Conservation (phyloP, 23 tunicate genomes). For the Phallusia fumigata region DNA sequence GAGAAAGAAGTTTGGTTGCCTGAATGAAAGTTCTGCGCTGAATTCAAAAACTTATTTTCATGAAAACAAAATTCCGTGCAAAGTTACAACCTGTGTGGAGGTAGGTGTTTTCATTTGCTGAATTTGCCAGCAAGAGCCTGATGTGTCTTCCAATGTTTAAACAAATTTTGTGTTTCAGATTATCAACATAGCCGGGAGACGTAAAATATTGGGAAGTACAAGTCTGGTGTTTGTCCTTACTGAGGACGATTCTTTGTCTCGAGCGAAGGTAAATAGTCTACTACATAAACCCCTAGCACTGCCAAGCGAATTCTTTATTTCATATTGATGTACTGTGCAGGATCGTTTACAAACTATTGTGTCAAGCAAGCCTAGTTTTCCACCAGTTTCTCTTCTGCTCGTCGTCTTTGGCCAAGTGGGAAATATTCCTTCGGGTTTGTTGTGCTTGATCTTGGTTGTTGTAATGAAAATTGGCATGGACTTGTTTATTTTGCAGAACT, state of each 20-base stretch:
- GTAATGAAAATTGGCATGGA: not conserved
- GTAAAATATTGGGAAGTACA: constrained; percentile 23
- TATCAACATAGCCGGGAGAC: not conserved
- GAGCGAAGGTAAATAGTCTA: not conserved
- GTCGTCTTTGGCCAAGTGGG: not conserved
- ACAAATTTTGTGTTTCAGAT: too few relatives aligned
- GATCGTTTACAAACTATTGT: not conserved
- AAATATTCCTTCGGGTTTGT: not conserved
- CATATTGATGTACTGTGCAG: not conserved
- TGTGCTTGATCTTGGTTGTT: not conserved
- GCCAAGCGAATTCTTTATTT: not conserved
- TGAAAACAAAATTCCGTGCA: not conserved
- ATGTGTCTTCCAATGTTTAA: too few relatives aligned
- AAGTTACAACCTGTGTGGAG: not conserved
- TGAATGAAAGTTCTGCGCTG: not conserved
- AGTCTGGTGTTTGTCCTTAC: constrained; percentile 14
- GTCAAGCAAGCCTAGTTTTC: constrained; percentile 17
- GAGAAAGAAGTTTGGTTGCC: not conserved
- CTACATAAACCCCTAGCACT: not conserved
- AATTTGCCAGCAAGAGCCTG: too few relatives aligned
- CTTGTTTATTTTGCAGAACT: constrained; percentile 5
- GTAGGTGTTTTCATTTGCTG: not conserved
- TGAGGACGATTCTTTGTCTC: not conserved
- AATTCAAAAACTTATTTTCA: constrained; percentile 10
- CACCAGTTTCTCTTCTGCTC: constrained; percentile 9